These are phyloP conservation scores for Amphiprion clarkii DNA, from an alignment of 2,797 vertebrate species.

Conservation along the genomic window DNA sequence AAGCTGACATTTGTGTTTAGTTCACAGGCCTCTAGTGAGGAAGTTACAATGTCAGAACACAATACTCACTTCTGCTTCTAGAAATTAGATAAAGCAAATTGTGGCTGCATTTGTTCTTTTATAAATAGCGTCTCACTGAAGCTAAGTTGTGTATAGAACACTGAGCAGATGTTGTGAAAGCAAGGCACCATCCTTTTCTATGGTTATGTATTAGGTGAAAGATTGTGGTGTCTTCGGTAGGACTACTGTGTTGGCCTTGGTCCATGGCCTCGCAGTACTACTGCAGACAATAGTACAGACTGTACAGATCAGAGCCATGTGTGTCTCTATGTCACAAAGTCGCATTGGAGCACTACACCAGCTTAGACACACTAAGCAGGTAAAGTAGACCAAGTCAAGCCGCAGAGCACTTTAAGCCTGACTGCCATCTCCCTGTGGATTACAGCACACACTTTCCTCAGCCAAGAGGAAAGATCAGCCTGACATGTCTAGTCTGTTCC, in stretches of 20 bases:
- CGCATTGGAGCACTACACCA: constrained; percentile 21
- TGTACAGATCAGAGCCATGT: constrained; percentile 25
- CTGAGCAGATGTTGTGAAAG: not conserved
- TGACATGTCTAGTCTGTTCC: constrained; percentile 3
- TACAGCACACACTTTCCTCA: constrained; percentile 48
- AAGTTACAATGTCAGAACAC: not conserved
- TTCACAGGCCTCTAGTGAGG: constrained; percentile 1
- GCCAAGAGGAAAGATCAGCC: constrained; percentile 60
- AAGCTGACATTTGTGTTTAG: not conserved
- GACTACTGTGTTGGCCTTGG: not conserved
- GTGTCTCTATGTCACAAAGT: constrained; percentile 52
- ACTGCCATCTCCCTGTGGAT: constrained; percentile 58
- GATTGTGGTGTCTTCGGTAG: not conserved
- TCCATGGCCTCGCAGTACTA: not conserved
- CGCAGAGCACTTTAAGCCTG: constrained; percentile 62
- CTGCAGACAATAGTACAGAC: constrained; percentile 13
- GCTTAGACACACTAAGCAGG: constrained; percentile 79
- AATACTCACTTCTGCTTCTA: not conserved
- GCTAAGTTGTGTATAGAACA: not conserved
- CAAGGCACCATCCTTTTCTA: not conserved
- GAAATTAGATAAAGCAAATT: not conserved
- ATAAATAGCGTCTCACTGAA: too few relatives aligned
- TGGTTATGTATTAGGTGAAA: not conserved
- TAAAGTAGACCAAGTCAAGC: constrained; percentile 78
- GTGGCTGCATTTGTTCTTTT: too few relatives aligned